Conservation (phyloP, 2,888 invertebrate genomes). For the Hybos culiciformis region DNA sequence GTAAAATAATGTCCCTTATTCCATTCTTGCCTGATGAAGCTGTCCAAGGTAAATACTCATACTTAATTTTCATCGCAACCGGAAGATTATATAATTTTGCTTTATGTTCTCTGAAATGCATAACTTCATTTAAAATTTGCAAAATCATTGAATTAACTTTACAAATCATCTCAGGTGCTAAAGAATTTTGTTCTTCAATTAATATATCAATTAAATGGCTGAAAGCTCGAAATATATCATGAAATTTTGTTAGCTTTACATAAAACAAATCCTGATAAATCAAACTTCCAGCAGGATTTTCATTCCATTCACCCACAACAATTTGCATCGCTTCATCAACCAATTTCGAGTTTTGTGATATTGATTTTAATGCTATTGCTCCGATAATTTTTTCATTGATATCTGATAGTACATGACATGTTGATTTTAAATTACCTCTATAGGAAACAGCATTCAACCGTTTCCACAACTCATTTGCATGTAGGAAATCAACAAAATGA, state of each 20-base stretch:
- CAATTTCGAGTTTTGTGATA: slow-evolving; percentile 39
- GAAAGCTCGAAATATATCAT: slow-evolving; percentile 50
- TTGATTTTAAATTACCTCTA: slow-evolving; percentile 29
- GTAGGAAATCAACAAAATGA: slow-evolving; percentile 62
- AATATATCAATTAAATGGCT: slow-evolving; percentile 45
- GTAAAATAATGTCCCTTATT: slow-evolving; percentile 37
- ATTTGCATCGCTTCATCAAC: slow-evolving; percentile 44
- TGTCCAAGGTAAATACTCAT: slow-evolving; percentile 66
- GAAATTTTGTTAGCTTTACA: slow-evolving; percentile 51
- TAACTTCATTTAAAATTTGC: slow-evolving; percentile 50
- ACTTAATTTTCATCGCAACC: slow-evolving; percentile 25
- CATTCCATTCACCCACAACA: slow-evolving; percentile 37
- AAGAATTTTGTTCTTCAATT: slow-evolving; percentile 43
- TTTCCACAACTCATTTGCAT: slow-evolving; percentile 51
- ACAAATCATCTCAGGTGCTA: slow-evolving; percentile 41
- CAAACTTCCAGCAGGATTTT: slow-evolving; percentile 38
- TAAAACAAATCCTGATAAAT: slow-evolving; percentile 63
- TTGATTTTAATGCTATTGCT: slow-evolving; percentile 52
- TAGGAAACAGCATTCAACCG: slow-evolving; percentile 29
- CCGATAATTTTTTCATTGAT: slow-evolving; percentile 70
- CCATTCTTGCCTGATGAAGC: slow-evolving; percentile 44
- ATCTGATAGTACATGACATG: slow-evolving; percentile 47
- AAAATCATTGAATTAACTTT: slow-evolving; percentile 46
- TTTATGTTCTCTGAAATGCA: slow-evolving; percentile 47
- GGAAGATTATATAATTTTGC: slow-evolving; percentile 38